Percentiles rank a stretch among this genome's conserved stretches.
These are phyloP conservation scores for Lamprologus ornatipinnis DNA, from an alignment of 2,113 vertebrate species.

Conservation along the genomic window DNA sequence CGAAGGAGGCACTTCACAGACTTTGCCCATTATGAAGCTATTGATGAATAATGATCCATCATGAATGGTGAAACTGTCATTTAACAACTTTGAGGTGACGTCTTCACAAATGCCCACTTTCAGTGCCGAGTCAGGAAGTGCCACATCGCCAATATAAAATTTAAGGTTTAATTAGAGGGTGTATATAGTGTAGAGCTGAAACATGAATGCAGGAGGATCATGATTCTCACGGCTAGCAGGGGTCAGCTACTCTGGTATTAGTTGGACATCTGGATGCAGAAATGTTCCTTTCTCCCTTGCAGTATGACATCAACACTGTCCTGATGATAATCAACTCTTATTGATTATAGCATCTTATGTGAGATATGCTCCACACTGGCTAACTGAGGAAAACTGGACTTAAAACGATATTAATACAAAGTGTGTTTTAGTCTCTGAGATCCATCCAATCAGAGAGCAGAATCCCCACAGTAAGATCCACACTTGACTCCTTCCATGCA, in stretches of 20 bases:
- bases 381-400: background rate
- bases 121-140: background rate
- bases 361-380: background rate
- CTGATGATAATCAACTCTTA: background rate
- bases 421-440: background rate
- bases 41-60: background rate
- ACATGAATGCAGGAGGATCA: background rate
- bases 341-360: background rate
- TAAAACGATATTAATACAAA: background rate
- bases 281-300: too few species aligned
- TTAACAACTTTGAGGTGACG: background rate
- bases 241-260: background rate
- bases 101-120: background rate
- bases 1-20: background rate
- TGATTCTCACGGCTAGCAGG: background rate
- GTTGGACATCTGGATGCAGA: background rate
- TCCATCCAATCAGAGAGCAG: background rate
- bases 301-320: background rate
- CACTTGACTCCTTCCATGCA: background rate
- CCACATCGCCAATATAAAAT: background rate
- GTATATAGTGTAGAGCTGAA: background rate
- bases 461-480: background rate
- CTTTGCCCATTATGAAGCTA: background rate
- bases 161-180: background rate
- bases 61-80: background rate